Conservation (phyloP, 2,888 invertebrate species). For the Horisme vitalbata region DNA sequence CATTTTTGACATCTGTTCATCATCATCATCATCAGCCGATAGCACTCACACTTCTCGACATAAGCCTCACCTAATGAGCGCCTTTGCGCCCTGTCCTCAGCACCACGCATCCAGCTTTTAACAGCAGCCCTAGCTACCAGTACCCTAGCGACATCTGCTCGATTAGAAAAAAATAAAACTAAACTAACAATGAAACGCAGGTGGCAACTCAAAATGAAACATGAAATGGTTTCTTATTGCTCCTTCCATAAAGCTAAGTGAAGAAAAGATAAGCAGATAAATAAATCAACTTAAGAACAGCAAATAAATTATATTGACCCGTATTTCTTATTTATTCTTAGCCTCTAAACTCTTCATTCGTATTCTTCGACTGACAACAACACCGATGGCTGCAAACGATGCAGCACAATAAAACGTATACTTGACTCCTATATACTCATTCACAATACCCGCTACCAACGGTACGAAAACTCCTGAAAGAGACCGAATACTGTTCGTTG, state of each 20-base stretch:
- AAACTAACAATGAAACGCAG: not conserved
- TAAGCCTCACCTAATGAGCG: too few species aligned
- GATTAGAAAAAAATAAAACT: too few species aligned
- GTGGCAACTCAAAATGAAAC: not conserved
- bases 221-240: too few species aligned
- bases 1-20: not conserved
- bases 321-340: slow-evolving; percentile 34
- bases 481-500: slow-evolving; percentile 79
- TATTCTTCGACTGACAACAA: slow-evolving; percentile 50
- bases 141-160: too few species aligned
- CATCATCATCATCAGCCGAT: too few species aligned
- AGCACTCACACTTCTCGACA: too few species aligned
- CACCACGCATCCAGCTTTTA: too few species aligned
- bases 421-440: slow-evolving; percentile 67
- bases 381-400: slow-evolving; percentile 51
- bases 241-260: too few species aligned
- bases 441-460: slow-evolving; percentile 73
- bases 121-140: too few species aligned
- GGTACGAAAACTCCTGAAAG: slow-evolving; percentile 81
- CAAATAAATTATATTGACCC: not conserved
- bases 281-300: not conserved
- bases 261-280: not conserved
- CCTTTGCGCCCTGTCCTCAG: too few species aligned
- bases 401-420: slow-evolving; percentile 57
- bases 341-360: slow-evolving; percentile 32